Conservation (phyloP, 2,888 invertebrate species). For the Epinotia nisella region DNA sequence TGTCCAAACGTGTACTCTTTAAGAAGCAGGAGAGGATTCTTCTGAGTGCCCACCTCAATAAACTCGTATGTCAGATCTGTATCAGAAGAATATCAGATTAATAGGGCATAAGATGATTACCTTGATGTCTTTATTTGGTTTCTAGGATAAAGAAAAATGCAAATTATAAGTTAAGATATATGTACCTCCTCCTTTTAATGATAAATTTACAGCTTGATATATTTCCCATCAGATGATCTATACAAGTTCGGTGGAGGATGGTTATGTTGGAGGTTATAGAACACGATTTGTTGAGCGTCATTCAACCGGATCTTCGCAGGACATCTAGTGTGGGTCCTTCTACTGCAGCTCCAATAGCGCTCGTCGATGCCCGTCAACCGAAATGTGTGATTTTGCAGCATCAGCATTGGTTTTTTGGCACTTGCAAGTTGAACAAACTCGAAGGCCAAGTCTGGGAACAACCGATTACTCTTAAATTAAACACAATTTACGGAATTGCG, state of each 20-base stretch:
- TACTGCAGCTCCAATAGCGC: constrained; percentile 63
- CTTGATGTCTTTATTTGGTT: not conserved
- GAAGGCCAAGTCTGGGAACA: constrained; percentile 48
- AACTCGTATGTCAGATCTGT: constrained; percentile 52
- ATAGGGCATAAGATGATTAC: not conserved
- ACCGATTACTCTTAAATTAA: not conserved
- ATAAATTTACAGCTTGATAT: constrained; percentile 45
- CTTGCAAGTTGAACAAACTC: constrained; percentile 51
- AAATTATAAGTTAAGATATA: not conserved
- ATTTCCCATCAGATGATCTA: constrained; percentile 50
- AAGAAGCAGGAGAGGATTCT: constrained; percentile 53
- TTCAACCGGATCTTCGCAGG: constrained; percentile 62
- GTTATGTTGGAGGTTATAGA: constrained; percentile 57
- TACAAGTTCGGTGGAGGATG: constrained; percentile 56
- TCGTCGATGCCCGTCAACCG: constrained; percentile 59
- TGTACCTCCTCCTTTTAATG: not conserved
- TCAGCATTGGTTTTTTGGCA: constrained; percentile 54
- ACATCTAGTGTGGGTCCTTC: constrained; percentile 57
- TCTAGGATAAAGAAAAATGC: not conserved
- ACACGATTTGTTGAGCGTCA: constrained; percentile 54
- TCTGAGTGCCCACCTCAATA: constrained; percentile 51
- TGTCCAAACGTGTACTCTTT: constrained; percentile 59
- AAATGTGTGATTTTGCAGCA: constrained; percentile 57
- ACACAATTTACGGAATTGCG: not conserved
- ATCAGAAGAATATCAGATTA: not conserved